Evolutionary conservation across 2,888 invertebrate species (phyloP).

Genomic region (Keiferia lycopersicella): DNA sequence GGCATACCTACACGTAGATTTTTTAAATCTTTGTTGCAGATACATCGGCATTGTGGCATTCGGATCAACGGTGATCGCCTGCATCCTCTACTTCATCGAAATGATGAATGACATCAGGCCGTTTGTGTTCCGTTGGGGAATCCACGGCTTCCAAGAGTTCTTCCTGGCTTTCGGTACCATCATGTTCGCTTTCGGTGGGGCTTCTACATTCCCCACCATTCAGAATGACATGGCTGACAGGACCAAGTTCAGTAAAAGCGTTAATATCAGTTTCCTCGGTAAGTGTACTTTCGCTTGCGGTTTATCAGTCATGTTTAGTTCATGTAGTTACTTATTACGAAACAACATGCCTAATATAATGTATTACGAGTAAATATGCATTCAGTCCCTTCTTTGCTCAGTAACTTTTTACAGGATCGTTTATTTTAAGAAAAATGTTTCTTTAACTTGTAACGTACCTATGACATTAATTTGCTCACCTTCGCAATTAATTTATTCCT

Average conservation of each 20-base stretch:
- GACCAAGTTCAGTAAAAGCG: conserved; percentile 83
- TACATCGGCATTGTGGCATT: conserved; percentile 84
- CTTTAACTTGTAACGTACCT: too few species aligned
- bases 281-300: conserved; percentile 37
- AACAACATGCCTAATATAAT: too few species aligned
- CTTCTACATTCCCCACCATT: conserved; percentile 88
- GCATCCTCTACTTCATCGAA: conserved; percentile 83
- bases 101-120: conserved; percentile 79
- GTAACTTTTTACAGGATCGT: too few species aligned
- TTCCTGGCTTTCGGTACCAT: conserved; percentile 86
- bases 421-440: too few species aligned
- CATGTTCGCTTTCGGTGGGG: conserved; percentile 87
- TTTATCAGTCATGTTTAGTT: too few species aligned
- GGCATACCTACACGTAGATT: too few species aligned
- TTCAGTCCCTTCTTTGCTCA: too few species aligned
- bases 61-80: conserved; percentile 82
- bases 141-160: conserved; percentile 83
- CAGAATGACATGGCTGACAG: conserved; percentile 89
- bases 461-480: too few species aligned
- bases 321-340: too few species aligned
- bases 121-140: conserved; percentile 69
- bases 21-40: conserved; percentile 57
- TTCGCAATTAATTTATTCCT: too few species aligned
- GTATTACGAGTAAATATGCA: too few species aligned
- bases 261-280: conserved; percentile 83